These are phyloP conservation scores for Zaprionus capensis DNA, from an alignment of 1,140 invertebrate species.

Conservation along the genomic window DNA sequence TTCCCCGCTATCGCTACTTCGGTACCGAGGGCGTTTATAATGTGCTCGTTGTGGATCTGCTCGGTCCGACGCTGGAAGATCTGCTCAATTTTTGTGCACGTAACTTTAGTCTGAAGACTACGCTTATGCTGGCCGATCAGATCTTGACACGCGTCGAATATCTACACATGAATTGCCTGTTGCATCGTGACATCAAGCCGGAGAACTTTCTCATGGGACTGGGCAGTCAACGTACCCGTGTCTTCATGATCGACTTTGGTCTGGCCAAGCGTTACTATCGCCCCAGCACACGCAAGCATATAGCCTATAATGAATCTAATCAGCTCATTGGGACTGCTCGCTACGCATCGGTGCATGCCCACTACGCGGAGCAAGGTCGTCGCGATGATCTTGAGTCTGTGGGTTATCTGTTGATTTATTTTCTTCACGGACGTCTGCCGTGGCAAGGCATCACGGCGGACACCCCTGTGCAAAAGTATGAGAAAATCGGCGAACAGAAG, in stretches of 20 bases:
- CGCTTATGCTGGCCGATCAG: slow-evolving; percentile 96
- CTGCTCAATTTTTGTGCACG: slow-evolving; percentile 96
- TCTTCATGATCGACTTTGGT: slow-evolving; percentile 97
- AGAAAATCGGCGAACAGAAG: slow-evolving; percentile 97
- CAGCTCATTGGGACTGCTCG: slow-evolving; percentile 96
- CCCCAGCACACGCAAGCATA: slow-evolving; percentile 91
- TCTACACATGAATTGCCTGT: slow-evolving; percentile 95
- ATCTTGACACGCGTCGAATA: slow-evolving; percentile 94
- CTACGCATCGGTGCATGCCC: slow-evolving; percentile 97
- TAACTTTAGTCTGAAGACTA: slow-evolving; percentile 96
- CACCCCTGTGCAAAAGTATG: slow-evolving; percentile 96
- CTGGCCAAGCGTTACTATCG: slow-evolving; percentile 96
- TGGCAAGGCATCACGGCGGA: slow-evolving; percentile 96
- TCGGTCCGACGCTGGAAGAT: slow-evolving; percentile 96
- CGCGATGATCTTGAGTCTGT: slow-evolving; percentile 97
- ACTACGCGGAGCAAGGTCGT: slow-evolving; percentile 93
- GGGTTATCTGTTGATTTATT: slow-evolving; percentile 97
- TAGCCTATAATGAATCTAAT: slow-evolving; percentile 95
- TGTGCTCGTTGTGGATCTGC: slow-evolving; percentile 95
- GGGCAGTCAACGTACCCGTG: slow-evolving; percentile 94
- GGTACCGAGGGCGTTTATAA: slow-evolving; percentile 93
- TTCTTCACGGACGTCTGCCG: slow-evolving; percentile 93
- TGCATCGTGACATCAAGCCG: slow-evolving; percentile 96
- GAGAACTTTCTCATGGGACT: slow-evolving; percentile 99
- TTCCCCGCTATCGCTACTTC: slow-evolving; percentile 94